Percentiles rank a stretch among this genome's conserved stretches.
phyloP scores from a whole-genome alignment of 2,888 invertebrate species.

The Perizoma affinitatum region DNA sequence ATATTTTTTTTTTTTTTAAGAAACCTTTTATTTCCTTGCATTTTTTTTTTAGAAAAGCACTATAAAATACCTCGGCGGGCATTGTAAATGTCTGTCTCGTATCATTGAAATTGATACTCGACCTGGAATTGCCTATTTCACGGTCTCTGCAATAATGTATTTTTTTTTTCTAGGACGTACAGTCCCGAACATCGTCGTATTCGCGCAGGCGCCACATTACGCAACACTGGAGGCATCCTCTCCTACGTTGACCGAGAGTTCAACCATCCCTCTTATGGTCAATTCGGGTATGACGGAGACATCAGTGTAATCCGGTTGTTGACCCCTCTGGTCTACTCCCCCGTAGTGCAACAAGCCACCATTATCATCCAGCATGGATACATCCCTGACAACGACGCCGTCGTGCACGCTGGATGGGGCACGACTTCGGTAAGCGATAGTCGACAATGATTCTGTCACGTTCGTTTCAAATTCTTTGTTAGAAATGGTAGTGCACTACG shows the following conservation, averaged over 20 bases:
- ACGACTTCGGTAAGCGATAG: constrained; percentile 34
- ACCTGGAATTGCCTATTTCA: too few relatives aligned
- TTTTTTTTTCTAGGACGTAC: constrained; percentile 13
- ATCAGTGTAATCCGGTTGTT: constrained; percentile 34
- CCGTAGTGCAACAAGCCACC: constrained; percentile 23
- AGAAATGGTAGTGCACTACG: too few relatives aligned
- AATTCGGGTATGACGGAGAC: constrained; percentile 34
- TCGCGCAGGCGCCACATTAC: constrained; percentile 30
- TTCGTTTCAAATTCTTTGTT: too few relatives aligned
- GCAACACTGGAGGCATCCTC: constrained; percentile 29
- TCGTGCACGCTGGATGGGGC: constrained; percentile 44
- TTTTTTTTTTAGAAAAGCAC: too few relatives aligned
- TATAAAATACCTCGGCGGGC: too few relatives aligned
- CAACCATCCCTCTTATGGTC: constrained; percentile 33
- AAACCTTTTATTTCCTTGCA: too few relatives aligned
- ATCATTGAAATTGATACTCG: too few relatives aligned
- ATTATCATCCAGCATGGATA: constrained; percentile 36
- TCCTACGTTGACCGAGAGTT: constrained; percentile 1
- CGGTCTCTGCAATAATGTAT: too few relatives aligned
- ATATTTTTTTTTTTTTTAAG: too few relatives aligned
- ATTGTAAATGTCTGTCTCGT: too few relatives aligned
- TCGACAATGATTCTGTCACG: background rate
- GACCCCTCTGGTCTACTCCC: constrained; percentile 20
- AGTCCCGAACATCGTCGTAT: constrained; percentile 27
- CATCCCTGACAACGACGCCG: constrained; percentile 32